These are phyloP conservation scores for Drosophila putrida DNA, from an alignment of 2,888 invertebrate genomes.

Conservation along the genomic window DNA sequence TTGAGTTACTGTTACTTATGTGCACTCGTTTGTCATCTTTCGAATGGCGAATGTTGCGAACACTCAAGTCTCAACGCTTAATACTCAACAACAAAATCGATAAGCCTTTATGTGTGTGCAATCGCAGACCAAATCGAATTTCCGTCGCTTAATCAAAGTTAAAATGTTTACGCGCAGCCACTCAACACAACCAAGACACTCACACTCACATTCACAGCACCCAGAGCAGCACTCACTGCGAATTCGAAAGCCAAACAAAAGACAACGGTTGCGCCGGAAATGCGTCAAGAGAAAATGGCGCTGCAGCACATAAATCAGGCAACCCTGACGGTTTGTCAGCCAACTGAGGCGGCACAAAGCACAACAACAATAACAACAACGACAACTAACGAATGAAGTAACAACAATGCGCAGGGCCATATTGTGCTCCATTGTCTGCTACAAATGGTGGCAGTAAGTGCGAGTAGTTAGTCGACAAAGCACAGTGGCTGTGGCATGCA, in stretches of 20 bases:
- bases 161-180: slow-evolving; percentile 63
- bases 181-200: slow-evolving; percentile 31
- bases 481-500: slow-evolving; percentile 5
- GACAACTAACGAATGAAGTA: slow-evolving; percentile 14
- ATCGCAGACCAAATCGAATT: slow-evolving; percentile 70
- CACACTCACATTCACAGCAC: slow-evolving; percentile 9
- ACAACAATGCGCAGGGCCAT: slow-evolving; percentile 36
- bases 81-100: slow-evolving; percentile 50
- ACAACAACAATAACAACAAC: slow-evolving; percentile 25
- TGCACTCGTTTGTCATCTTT: slow-evolving; percentile 71
- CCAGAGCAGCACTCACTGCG: slow-evolving; percentile 4
- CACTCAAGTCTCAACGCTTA: slow-evolving; percentile 2
- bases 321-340: slow-evolving; percentile 44
- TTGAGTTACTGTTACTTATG: slow-evolving; percentile 55
- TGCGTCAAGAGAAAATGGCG: slow-evolving; percentile 73
- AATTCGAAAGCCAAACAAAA: slow-evolving; percentile 61
- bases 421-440: slow-evolving; percentile 59
- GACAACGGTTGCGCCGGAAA: slow-evolving; percentile 60
- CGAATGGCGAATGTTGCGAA: slow-evolving; percentile 31
- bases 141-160: slow-evolving; percentile 76
- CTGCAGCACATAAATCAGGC: slow-evolving; percentile 72
- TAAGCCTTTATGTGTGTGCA: slow-evolving; percentile 50
- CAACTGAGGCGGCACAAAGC: slow-evolving; percentile 38
- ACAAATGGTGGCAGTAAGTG: slow-evolving; percentile 44
- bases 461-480: slow-evolving; percentile 35